Base-by-base conservation (phyloP, 2,888 invertebrate genomes). In the Agriopis marginaria region DNA sequence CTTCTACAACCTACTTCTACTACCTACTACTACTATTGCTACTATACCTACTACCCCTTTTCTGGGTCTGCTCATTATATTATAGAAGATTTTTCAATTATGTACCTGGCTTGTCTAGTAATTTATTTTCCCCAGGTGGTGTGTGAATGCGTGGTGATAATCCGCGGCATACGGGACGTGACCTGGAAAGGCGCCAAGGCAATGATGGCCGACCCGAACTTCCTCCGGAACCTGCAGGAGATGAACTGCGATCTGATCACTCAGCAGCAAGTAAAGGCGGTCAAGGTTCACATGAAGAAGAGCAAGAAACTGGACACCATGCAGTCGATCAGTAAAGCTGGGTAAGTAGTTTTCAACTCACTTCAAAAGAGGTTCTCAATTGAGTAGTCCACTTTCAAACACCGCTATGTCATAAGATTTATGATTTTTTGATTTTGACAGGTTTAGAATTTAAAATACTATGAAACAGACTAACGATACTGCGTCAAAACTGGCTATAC, bases 171-270 rank as follows among this genome's bases (percentile, higher is more conserved):
- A 56, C 97, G 97, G 78, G 98, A 98, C 76, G 96, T 98, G 4
- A 97, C 96, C 54, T 99, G 98, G 98, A 98, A 98, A 86, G 96
- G 97, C 1, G 98, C 98, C 0, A 98, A 97, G 88, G 97, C 95
- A 2, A 97, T 99, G 97, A 98, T 99, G 98, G 96, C 97, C 0
- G 98, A 99, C 84, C 97, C 97, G 0, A 97, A 96, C 87, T 99
- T 98, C 89, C 88, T 99, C 49, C 95, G 95, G 63, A 95, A 95
- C 63, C 93, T 99, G 47, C 97, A 97, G 89, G 98, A 98, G 87
- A 97, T 99, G 96, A 97, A 99, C 85, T 97, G 96, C 79, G 97
- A 97, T 80, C 94, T 95, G 6, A 96, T 98, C 71, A 97, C 97
- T 0, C 94, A 95, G 75, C 94, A 94, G 11, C 97, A 97, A 85